These are phyloP conservation scores for Diacarnus erythraeanus DNA, from an alignment of 37 sponge, comb jelly and placozoan genomes.

Conservation along the genomic window DNA sequence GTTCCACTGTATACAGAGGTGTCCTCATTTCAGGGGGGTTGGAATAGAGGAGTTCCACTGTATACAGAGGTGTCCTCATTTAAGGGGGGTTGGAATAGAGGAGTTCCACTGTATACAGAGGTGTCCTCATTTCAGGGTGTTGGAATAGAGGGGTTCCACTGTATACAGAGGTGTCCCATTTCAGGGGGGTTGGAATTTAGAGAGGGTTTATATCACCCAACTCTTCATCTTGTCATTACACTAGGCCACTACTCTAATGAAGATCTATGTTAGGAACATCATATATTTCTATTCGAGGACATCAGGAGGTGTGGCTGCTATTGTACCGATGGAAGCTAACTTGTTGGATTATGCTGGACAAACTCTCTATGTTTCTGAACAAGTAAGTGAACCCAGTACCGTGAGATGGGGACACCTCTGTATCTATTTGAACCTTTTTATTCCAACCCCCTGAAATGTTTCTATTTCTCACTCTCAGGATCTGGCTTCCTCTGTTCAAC, in stretches of 20 bases:
- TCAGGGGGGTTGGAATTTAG: not conserved
- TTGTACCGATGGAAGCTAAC: slow-evolving; percentile 1
- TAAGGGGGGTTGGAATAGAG: no score
- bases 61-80: no score
- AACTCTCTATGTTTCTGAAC: slow-evolving; percentile 41
- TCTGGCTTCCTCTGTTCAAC: not conserved
- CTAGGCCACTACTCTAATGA: slow-evolving; percentile 8
- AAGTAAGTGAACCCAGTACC: slow-evolving; percentile 13
- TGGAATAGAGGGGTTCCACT: no score
- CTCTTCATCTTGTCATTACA: not conserved
- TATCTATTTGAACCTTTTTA: not conserved
- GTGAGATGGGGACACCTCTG: not conserved
- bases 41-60: no score
- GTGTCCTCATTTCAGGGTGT: no score
- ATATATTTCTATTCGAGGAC: not conserved
- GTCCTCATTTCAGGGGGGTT: no score
- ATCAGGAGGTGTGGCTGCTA: not conserved
- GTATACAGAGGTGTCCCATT: not conserved
- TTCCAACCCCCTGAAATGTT: not conserved
- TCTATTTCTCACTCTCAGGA: not conserved
- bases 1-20: no score
- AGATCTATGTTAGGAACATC: not conserved
- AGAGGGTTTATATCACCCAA: not conserved
- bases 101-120: no score
- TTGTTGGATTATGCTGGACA: slow-evolving; percentile 14